Evolutionary conservation across 2,113 vertebrate species (phyloP).

Genomic region (Brachirus orientalis): DNA sequence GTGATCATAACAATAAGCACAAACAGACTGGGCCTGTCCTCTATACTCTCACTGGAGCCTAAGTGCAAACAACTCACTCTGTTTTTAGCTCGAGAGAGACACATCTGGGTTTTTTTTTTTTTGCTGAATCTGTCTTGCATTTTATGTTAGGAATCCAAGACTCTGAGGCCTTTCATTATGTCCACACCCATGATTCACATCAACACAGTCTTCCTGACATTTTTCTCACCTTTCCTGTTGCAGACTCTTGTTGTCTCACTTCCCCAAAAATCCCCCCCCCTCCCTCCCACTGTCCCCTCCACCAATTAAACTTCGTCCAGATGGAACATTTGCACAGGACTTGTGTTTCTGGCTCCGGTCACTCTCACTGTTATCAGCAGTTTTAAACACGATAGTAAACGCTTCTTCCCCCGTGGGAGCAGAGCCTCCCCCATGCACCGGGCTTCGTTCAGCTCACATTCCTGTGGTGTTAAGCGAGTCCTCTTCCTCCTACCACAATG

Average conservation of each 20-base stretch:
- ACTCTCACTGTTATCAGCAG: constrained; percentile 55
- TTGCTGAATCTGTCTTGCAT: constrained; percentile 45
- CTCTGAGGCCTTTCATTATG: constrained; percentile 20
- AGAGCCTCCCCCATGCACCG: constrained; percentile 49
- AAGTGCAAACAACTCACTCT: neutral
- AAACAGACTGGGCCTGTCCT: neutral
- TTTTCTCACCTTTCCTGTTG: constrained; percentile 73
- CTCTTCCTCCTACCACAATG: constrained; percentile 41
- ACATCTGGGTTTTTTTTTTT: constrained; percentile 22
- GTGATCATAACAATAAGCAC: neutral
- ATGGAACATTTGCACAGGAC: neutral
- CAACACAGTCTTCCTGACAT: constrained; percentile 60
- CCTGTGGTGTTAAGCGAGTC: constrained; percentile 58
- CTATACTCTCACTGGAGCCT: neutral
- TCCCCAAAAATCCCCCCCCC: neutral
- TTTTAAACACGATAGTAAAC: constrained; percentile 60
- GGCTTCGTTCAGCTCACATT: constrained; percentile 67
- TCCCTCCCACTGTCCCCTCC: neutral
- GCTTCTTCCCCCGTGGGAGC: constrained; percentile 37
- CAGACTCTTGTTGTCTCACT: neutral
- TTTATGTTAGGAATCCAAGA: constrained; percentile 16
- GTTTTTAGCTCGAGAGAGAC: constrained; percentile 15
- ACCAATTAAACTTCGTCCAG: neutral
- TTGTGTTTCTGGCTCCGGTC: neutral
- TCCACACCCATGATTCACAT: constrained; percentile 57